Base-by-base conservation (phyloP, 2,888 invertebrate species). In the Serrognathus titanus region DNA sequence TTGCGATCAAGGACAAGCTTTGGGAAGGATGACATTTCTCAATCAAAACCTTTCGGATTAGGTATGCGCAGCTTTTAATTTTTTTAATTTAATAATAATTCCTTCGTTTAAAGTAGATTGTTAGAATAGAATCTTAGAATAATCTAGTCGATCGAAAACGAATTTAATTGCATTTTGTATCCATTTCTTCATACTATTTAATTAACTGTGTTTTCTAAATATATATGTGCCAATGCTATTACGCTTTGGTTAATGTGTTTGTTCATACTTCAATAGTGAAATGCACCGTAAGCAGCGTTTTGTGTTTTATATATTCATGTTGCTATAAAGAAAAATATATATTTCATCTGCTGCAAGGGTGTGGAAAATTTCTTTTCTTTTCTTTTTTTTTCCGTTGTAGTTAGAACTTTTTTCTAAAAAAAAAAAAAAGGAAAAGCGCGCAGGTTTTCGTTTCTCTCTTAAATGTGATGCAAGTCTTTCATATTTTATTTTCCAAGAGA, bases 11-110 rank as follows among this genome's bases (percentile, higher is more conserved):
- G 76, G 53, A 58, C 70, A 13, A 72, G 71, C 61, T 73, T 74
- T 62, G 70, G 69, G 54, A 78, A 76, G 63, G 82, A 83, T 57
- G 85, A 84, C 50, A 75, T 82, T 37, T 71, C 81, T 20, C 85
- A 87, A 24, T 83, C 88, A 50, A 92, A 92, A 79, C 87, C 90
- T 3, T 92, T 91, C 75, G 91, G 91, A 79, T 84, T 92, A 69
- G 91, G 92, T 92, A 83, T 82, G 88, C 36, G 31, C 20, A 20
- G 12, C 11, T 37, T 11, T 1, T n/a, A n/a, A n/a, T 6, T 40
- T 40, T 31, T 40, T 40, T 1, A 5, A 6, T 12, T 40, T 40
- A 5, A 9, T 40, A 40, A 10, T 6, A 2, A 48, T n/a, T 24
- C 24, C 41, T 36, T 10, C 8, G 9, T 20, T 20, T 36, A 36